These are phyloP conservation scores for Centrocercus urophasianus DNA, from an alignment of 2,113 vertebrate genomes.

Conservation along the genomic window DNA sequence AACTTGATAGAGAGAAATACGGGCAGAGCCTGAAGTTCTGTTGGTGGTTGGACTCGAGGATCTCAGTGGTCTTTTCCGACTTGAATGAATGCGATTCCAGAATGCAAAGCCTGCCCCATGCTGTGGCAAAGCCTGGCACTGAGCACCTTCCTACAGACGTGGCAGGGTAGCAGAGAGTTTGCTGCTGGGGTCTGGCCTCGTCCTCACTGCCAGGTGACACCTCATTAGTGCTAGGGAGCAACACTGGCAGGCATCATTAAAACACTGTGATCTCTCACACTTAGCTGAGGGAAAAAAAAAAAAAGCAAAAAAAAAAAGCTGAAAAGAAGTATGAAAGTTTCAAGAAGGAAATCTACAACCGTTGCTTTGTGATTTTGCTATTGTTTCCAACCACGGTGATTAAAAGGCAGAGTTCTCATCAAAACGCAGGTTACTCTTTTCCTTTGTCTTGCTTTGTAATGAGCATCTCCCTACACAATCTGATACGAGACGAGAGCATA, in stretches of 20 bases:
- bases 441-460: neutral
- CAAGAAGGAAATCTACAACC: neutral
- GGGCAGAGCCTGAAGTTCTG: neutral
- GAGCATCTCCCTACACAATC: neutral
- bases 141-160: neutral
- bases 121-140: neutral
- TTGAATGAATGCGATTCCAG: neutral
- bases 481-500: fast-evolving
- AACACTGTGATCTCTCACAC: neutral
- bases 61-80: too few species aligned
- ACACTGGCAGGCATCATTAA: neutral
- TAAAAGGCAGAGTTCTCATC: neutral
- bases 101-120: neutral
- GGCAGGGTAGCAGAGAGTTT: neutral
- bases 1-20: neutral
- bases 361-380: neutral
- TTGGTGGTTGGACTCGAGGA: too few species aligned
- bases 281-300: neutral
- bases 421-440: neutral
- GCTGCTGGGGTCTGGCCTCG: neutral
- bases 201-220: neutral
- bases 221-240: constrained; percentile 27
- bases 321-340: neutral
- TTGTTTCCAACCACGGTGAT: neutral
- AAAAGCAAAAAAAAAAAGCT: neutral